These are phyloP conservation scores for Procambarus virginalis DNA, from an alignment of 1,140 invertebrate genomes.

Conservation along the genomic window DNA sequence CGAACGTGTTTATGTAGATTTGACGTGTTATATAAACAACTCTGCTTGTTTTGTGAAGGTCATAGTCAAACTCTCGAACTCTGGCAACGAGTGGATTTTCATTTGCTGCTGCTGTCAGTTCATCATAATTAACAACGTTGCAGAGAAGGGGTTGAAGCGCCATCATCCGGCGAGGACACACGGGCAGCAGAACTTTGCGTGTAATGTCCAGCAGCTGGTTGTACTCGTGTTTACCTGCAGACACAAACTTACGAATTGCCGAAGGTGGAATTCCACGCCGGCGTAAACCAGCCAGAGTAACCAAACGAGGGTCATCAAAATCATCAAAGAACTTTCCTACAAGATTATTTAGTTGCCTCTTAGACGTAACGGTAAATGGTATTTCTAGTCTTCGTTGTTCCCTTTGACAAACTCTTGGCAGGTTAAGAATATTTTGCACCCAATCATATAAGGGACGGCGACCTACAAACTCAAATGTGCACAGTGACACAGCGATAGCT, in stretches of 20 bases:
- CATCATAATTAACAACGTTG: slow-evolving; percentile 41
- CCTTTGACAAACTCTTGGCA: slow-evolving; percentile 36
- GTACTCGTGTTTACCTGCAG: slow-evolving; percentile 27
- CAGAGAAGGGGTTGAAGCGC: slow-evolving; percentile 57
- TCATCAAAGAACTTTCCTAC: slow-evolving; percentile 3
- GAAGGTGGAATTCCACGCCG: slow-evolving; percentile 42
- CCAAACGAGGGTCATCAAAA: slow-evolving; percentile 53
- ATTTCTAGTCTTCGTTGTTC: slow-evolving; percentile 48
- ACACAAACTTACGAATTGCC: slow-evolving; percentile 39
- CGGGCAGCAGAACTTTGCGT: slow-evolving; percentile 9
- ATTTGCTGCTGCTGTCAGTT: background rate
- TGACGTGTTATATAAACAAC: background rate
- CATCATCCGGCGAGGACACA: slow-evolving; percentile 7
- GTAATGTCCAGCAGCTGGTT: slow-evolving; percentile 38
- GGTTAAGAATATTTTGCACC: slow-evolving; percentile 36
- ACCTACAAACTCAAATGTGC: slow-evolving; percentile 59
- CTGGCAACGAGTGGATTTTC: background rate
- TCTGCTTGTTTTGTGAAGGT: background rate
- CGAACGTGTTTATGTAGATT: background rate
- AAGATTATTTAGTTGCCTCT: slow-evolving; percentile 10
- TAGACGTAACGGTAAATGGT: slow-evolving; percentile 41
- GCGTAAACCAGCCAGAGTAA: slow-evolving; percentile 55
- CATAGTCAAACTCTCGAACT: background rate
- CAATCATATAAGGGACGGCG: slow-evolving; percentile 64
- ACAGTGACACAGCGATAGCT: slow-evolving; percentile 62